These are phyloP conservation scores for Orius laevigatus DNA, from an alignment of 1,140 invertebrate species.

Conservation along the genomic window DNA sequence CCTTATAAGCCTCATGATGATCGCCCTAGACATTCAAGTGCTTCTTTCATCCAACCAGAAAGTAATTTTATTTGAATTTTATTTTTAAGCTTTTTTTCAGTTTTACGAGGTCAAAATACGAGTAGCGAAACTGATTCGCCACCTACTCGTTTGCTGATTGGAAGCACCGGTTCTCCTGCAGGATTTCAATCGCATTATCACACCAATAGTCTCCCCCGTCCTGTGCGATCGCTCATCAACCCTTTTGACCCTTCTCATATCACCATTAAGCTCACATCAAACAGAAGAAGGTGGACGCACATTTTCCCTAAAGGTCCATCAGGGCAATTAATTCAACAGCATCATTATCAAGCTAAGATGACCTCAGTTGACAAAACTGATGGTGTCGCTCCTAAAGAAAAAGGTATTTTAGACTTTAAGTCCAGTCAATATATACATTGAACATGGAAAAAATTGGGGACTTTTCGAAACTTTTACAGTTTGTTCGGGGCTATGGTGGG, in stretches of 20 bases:
- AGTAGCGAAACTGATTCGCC: conserved; percentile 31
- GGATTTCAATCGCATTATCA: conserved; percentile 25
- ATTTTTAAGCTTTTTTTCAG: conserved; percentile 11
- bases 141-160: conserved; percentile 26
- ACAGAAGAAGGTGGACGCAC: conserved; percentile 92
- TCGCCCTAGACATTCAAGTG: conserved; percentile 17
- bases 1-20: conserved; percentile 18
- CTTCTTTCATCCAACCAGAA: conserved; percentile 3
- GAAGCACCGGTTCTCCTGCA: conserved; percentile 25
- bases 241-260: conserved; percentile 96
- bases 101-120: background rate
- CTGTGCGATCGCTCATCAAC: conserved; percentile 72
- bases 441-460: background rate
- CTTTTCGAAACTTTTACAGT: too few relatives aligned
- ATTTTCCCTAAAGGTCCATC: conserved; percentile 94
- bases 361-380: background rate
- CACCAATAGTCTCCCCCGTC: conserved; percentile 33
- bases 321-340: conserved; percentile 78
- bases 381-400: background rate
- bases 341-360: conserved; percentile 73
- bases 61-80: background rate
- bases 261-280: conserved; percentile 91
- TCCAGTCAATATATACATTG: conserved; percentile 21
- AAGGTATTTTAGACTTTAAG: background rate
- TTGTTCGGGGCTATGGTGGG: too few relatives aligned